phyloP scores from a whole-genome alignment of 1,140 invertebrate genomes.

The Leptinotarsa lineolata region DNA sequence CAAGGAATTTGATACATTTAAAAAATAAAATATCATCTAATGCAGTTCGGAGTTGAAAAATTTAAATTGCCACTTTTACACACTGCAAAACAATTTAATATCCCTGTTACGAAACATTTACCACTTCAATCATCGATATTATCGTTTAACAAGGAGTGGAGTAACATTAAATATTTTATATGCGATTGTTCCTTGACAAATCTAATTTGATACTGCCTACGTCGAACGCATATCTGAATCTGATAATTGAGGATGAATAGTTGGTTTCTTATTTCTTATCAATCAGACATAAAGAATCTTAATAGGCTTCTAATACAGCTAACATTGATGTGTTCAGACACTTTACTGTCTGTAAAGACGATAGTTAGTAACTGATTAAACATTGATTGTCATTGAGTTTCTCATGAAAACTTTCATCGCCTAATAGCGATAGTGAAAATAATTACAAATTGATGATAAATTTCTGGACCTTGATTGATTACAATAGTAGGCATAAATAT shows the following conservation, averaged over 20 bases:
- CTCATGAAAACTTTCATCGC: too few species aligned
- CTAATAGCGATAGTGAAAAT: too few species aligned
- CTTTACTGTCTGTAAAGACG: not conserved
- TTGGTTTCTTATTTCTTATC: constrained; percentile 1
- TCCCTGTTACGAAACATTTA: not conserved
- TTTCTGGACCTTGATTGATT: too few species aligned
- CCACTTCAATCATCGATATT: not conserved
- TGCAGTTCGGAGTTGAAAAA: too few species aligned
- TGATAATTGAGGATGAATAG: not conserved
- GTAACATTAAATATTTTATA: not conserved
- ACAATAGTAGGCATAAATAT: too few species aligned
- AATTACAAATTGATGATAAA: too few species aligned
- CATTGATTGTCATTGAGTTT: not conserved
- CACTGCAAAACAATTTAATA: too few species aligned
- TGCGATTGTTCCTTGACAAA: constrained; percentile 14
- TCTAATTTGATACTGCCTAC: constrained; percentile 11
- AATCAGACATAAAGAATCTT: not conserved
- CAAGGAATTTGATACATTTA: too few species aligned
- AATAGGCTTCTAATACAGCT: not conserved
- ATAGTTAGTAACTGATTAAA: not conserved
- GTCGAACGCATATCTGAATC: not conserved
- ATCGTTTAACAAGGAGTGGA: not conserved
- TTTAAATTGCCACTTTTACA: too few species aligned
- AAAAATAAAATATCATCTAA: too few species aligned
- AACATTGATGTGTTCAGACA: not conserved